Base-by-base conservation (phyloP, 1,140 invertebrate species). In the Caenorhabditis latens region DNA sequence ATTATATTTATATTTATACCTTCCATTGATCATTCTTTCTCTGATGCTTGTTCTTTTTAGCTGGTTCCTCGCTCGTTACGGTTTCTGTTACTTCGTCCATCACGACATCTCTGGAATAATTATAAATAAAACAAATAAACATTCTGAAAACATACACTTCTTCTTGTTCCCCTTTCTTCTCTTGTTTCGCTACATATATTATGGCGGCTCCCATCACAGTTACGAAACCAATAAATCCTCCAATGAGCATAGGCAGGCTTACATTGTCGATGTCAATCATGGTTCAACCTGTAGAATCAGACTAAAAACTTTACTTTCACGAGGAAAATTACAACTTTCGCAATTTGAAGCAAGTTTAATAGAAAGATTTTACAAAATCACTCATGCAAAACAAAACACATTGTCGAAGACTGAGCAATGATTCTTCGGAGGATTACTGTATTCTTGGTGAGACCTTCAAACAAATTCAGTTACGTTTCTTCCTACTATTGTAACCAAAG, bases 71-170 rank as follows among this genome's bases (percentile, higher is more conserved):
- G 43, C n/a, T 79, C 6, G 53, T 14, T 5, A 79, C 46, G 7
- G 71, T 79, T 53, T 79, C 71, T 6, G 71, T 79, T 9, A 79
- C 71, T 79, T 79, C 71, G 16, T 79, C 71, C 71, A 79, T 79
- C 2, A 79, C 71, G 53, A 79, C 21, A 50, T 79, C 71, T 24
- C 71, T 79, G 21, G 24, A 79, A 50, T 21, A 9, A 3, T 24
- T 32, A 14, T 32, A 21, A 32, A 16, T 46, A 46, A 6, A 6
- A 53, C 50, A 5, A 24, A 79, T 75, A 46, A 4, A 42, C 0
- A 11, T 79, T 79, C 40, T 46, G 14, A 43, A 13, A 9, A 21
- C 71, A 21, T 50, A 79, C 71, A 79, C 24, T 79, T 79, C 71
- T 50, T 79, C 71, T 24, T 50, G 46, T 43, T 79, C 71, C 11